Base-by-base conservation (phyloP, 2,888 invertebrate genomes). In the Stomorhina lunata region DNA sequence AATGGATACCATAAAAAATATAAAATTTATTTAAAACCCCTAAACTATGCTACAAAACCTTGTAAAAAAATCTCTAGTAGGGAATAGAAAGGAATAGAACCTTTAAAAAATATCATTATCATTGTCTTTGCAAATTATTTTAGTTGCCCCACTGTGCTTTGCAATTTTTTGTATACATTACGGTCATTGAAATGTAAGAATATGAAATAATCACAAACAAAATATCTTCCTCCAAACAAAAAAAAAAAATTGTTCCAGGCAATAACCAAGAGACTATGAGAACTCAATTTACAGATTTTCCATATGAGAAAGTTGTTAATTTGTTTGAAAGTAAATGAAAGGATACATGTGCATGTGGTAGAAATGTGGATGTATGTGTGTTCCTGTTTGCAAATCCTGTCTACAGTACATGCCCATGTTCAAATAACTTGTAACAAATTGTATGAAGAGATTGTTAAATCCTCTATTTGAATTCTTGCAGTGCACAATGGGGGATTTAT, bases 271-370 rank as follows among this genome's bases (percentile, higher is more conserved):
- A 65, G 65, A 17, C 76, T 71, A 37, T 55, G 63, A 48, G 78
- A 82, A 80, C 65, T 57, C 77, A 82, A 84, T 84, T 82, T 61
- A 75, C 69, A 34, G 71, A 82, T 82, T 84, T 84, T 77, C 73
- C 77, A 59, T 81, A 66, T 53, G 79, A 78, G 77, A 75, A 55
- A 69, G 48, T 82, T 80, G 69, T 77, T 81, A 77, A 81, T 80
- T 81, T 77, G 57, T 45, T 65, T n/a, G 20, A 50, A 63, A 50
- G 20, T 37, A 61, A 72, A 55, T 71, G 63, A 75, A 55, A 32
- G 9, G 15, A 37, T 43, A 32, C 6, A 20, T 20, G 29, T 71
- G 37, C 22, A 9, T 45, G 55, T 69, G n/a, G n/a, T n/a, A n/a
- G n/a, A n/a, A n/a, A n/a, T n/a, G n/a, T n/a, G n/a, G n/a, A n/a